A percentile compares a stretch with the other conserved stretches of the same genome.
These are phyloP conservation scores for Enteromius radiatus DNA, from an alignment of 2,797 vertebrate species.

Conservation along the genomic window DNA sequence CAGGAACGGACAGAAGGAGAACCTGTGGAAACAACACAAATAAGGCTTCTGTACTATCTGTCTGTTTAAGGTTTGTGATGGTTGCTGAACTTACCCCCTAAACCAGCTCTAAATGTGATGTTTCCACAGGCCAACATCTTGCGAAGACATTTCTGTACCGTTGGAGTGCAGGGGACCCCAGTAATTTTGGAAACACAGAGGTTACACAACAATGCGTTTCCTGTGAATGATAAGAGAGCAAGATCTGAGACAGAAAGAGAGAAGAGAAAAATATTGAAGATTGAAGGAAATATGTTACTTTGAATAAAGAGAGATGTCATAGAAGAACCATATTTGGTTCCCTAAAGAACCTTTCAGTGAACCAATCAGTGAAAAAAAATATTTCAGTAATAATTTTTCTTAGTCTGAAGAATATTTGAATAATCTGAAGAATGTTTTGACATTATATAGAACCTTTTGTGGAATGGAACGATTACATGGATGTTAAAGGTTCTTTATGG, in stretches of 20 bases:
- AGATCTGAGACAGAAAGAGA: neutral
- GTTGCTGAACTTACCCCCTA: neutral
- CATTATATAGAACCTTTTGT: neutral
- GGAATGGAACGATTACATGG: neutral
- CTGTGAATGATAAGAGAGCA: neutral
- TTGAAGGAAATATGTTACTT: neutral
- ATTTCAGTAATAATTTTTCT: neutral
- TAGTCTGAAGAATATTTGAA: neutral
- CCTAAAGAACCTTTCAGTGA: too few species aligned
- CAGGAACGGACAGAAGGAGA: conserved; percentile 12
- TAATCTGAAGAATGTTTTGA: neutral
- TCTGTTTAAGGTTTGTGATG: neutral
- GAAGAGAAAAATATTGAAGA: neutral
- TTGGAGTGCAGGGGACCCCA: neutral
- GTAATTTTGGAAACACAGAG: conserved; percentile 23
- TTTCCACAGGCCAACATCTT: conserved; percentile 8
- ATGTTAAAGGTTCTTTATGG: neutral
- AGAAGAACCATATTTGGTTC: too few species aligned
- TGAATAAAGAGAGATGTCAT: neutral
- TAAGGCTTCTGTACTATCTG: neutral
- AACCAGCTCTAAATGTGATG: neutral
- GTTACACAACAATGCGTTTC: conserved; percentile 22
- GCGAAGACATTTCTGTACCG: conserved; percentile 26
- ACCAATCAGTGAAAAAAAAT: neutral
- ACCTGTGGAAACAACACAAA: neutral